Evolutionary conservation across 2,113 vertebrate genomes (phyloP).

Genomic region (Mormyrus lacerda): DNA sequence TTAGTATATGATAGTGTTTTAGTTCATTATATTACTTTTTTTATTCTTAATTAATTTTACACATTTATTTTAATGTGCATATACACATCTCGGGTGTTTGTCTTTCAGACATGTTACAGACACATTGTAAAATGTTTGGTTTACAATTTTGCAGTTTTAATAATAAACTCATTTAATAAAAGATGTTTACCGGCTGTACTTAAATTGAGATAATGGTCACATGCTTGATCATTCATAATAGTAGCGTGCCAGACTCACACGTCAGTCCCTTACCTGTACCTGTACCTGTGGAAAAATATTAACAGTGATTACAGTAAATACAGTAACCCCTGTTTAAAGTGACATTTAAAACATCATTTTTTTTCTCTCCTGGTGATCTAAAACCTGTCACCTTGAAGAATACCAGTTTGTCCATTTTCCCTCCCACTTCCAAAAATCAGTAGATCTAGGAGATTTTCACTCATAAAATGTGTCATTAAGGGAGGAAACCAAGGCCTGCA

Average conservation of each 20-base stretch:
- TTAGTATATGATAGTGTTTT: too few species aligned
- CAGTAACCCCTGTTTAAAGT: too few species aligned
- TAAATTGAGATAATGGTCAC: neutral
- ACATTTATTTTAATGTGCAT: too few species aligned
- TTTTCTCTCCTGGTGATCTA: too few species aligned
- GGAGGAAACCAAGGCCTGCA: neutral
- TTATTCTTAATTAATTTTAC: too few species aligned
- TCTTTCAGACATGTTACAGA: neutral
- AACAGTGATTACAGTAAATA: neutral
- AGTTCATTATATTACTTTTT: too few species aligned
- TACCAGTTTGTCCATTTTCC: too few species aligned
- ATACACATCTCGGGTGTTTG: neutral
- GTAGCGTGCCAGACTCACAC: neutral
- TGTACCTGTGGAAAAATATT: neutral
- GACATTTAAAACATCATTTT: too few species aligned
- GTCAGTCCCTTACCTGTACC: neutral
- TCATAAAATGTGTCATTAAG: neutral
- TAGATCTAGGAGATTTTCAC: too few species aligned
- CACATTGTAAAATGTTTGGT: neutral
- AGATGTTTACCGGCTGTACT: neutral
- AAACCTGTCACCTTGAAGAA: too few species aligned
- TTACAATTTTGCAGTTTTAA: neutral
- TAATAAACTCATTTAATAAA: neutral
- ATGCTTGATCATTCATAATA: neutral
- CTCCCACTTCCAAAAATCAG: too few species aligned